phyloP scores from a whole-genome alignment of 1,140 invertebrate species.

The Tetragonula clypearis region DNA sequence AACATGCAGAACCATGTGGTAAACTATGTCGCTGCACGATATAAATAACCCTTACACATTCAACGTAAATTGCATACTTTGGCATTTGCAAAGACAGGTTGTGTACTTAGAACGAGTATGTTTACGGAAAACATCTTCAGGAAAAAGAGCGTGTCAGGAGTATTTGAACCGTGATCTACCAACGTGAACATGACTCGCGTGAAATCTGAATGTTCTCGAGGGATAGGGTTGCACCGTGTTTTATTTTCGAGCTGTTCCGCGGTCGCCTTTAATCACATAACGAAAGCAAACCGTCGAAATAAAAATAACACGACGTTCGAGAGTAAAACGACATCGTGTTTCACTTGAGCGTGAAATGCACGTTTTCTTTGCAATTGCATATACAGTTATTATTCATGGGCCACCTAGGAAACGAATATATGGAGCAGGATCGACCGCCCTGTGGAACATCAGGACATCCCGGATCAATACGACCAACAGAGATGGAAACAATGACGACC shows the following conservation, averaged over 20 bases:
- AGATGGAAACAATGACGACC: conserved; percentile 55
- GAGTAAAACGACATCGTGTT: too few species aligned
- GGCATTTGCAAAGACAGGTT: conserved; percentile 60
- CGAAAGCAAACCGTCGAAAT: too few species aligned
- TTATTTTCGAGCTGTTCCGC: neutral
- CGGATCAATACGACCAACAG: conserved; percentile 73
- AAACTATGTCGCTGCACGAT: neutral
- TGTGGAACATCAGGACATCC: conserved; percentile 69
- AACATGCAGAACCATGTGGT: neutral
- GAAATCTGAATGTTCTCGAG: neutral
- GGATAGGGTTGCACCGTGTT: neutral
- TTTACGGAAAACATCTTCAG: neutral
- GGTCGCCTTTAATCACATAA: too few species aligned
- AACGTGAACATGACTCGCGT: neutral
- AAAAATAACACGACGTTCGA: neutral
- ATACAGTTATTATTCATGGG: conserved; percentile 14
- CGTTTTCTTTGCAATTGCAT: neutral
- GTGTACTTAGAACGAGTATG: neutral
- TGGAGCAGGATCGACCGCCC: conserved; percentile 63
- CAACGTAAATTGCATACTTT: conserved; percentile 43
- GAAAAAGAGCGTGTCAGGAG: neutral
- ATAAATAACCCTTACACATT: conserved; percentile 28
- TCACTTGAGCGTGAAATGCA: neutral
- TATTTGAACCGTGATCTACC: neutral
- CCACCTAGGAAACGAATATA: conserved; percentile 51